Conservation (phyloP, 2,888 invertebrate genomes). For the Desoria tigrina region DNA sequence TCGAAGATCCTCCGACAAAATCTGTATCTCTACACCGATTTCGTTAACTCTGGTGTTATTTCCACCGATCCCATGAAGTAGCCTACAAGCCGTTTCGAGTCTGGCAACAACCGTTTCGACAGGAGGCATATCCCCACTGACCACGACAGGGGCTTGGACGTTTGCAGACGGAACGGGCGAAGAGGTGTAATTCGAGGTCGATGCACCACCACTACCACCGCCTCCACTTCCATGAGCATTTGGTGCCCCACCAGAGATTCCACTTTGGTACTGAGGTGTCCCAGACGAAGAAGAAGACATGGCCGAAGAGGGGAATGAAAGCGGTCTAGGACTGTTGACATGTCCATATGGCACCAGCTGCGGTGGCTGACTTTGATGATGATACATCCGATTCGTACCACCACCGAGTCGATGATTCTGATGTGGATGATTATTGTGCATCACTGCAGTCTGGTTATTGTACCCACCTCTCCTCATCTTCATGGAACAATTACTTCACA, state of each 20-base stretch:
- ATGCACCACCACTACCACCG: conserved; percentile 5
- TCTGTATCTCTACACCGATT: conserved; percentile 47
- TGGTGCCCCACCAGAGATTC: conserved; percentile 9
- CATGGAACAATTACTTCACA: not conserved
- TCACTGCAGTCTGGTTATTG: conserved; percentile 5
- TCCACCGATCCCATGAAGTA: conserved; percentile 49
- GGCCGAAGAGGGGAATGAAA: conserved; percentile 15
- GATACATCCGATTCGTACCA: conserved; percentile 3
- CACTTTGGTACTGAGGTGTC: conserved; percentile 8
- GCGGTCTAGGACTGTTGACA: conserved; percentile 12
- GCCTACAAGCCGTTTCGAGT: conserved; percentile 49
- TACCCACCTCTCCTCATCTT: conserved; percentile 39
- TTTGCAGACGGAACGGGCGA: not conserved
- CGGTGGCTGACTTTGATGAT: conserved; percentile 22
- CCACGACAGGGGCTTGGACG: not conserved
- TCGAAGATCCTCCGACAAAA: conserved; percentile 48
- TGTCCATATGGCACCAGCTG: conserved; percentile 15
- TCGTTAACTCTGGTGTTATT: conserved; percentile 48
- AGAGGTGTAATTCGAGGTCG: not conserved
- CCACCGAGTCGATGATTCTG: conserved; percentile 19
- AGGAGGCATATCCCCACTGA: conserved; percentile 47
- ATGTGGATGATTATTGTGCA: conserved; percentile 15
- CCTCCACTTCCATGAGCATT: not conserved
- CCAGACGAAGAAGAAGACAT: not conserved
- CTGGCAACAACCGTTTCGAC: conserved; percentile 51